phyloP scores from a whole-genome alignment of 2,797 vertebrate genomes.

The Nannoperca obscura region DNA sequence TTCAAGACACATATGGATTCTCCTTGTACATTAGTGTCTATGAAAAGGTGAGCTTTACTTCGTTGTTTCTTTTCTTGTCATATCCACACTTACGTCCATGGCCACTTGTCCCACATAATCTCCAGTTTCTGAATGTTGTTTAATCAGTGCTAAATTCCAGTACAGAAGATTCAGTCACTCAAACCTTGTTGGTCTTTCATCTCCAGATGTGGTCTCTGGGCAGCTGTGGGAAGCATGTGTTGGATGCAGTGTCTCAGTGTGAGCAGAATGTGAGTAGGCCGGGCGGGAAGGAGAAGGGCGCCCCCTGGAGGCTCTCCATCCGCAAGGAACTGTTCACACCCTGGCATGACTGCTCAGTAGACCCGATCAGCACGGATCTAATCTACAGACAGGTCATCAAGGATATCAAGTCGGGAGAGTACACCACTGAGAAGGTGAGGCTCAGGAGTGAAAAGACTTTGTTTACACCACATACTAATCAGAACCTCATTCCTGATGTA shows the following conservation, averaged over 20 bases:
- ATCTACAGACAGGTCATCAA: slow-evolving; percentile 93
- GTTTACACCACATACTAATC: background rate
- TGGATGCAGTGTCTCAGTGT: slow-evolving; percentile 95
- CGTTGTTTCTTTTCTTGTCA: background rate
- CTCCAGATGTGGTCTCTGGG: slow-evolving; percentile 93
- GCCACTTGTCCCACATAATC: no score
- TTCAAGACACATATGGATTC: slow-evolving; percentile 91
- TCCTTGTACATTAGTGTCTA: slow-evolving; percentile 91
- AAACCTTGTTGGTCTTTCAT: background rate
- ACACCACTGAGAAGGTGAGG: slow-evolving; percentile 89
- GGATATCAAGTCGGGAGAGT: slow-evolving; percentile 89
- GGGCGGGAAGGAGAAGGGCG: slow-evolving; percentile 85
- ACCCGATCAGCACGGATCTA: slow-evolving; percentile 91
- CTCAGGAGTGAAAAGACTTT: background rate
- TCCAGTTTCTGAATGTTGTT: background rate
- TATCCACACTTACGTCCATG: background rate
- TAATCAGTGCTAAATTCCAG: background rate
- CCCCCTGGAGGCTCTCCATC: slow-evolving; percentile 90
- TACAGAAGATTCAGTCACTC: background rate
- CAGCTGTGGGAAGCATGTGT: slow-evolving; percentile 85
- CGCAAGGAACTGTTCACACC: slow-evolving; percentile 95
- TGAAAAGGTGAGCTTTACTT: slow-evolving; percentile 88
- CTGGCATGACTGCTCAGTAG: slow-evolving; percentile 90
- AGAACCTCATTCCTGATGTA: background rate
- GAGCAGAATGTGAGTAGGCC: slow-evolving; percentile 91